Evolutionary conservation across 2,888 invertebrate species (phyloP).

Genomic region (Platycheirus albimanus): DNA sequence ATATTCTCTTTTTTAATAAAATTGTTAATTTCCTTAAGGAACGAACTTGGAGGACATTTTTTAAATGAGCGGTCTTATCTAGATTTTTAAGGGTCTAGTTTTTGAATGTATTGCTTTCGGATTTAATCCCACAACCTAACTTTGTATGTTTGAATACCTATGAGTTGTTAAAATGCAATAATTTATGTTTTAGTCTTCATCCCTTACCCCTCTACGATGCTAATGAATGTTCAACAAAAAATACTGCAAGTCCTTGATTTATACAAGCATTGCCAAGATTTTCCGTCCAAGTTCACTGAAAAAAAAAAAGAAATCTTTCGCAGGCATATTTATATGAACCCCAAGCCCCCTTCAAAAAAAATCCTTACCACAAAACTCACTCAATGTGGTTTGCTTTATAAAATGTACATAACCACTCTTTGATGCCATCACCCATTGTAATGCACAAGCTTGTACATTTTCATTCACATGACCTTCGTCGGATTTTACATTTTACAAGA

Average conservation of each 20-base stretch:
- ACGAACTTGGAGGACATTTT: too few relatives aligned
- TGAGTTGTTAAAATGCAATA: too few relatives aligned
- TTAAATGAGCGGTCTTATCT: too few relatives aligned
- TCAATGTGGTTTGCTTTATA: slow-evolving; percentile 14
- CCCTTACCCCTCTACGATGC: too few relatives aligned
- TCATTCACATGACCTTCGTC: slow-evolving; percentile 57
- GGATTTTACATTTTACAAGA: slow-evolving; percentile 30
- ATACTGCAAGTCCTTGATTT: background rate
- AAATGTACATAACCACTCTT: slow-evolving; percentile 10
- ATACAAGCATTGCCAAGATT: slow-evolving; percentile 14
- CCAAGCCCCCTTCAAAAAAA: background rate
- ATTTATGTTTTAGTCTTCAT: too few relatives aligned
- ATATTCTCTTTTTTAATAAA: too few relatives aligned
- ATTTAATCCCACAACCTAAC: too few relatives aligned
- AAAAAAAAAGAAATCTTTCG: slow-evolving; percentile 21
- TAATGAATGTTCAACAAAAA: background rate
- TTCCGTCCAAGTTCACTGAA: background rate
- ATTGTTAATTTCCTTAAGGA: too few relatives aligned
- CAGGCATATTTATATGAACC: too few relatives aligned
- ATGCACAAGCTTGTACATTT: slow-evolving; percentile 54
- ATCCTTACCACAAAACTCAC: slow-evolving; percentile 25
- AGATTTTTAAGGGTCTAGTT: too few relatives aligned
- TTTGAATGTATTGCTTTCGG: too few relatives aligned
- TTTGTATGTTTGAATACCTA: too few relatives aligned
- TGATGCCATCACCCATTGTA: slow-evolving; percentile 9